Conservation (phyloP, 1,140 invertebrate genomes). For the Rhynchophorus ferrugineus region DNA sequence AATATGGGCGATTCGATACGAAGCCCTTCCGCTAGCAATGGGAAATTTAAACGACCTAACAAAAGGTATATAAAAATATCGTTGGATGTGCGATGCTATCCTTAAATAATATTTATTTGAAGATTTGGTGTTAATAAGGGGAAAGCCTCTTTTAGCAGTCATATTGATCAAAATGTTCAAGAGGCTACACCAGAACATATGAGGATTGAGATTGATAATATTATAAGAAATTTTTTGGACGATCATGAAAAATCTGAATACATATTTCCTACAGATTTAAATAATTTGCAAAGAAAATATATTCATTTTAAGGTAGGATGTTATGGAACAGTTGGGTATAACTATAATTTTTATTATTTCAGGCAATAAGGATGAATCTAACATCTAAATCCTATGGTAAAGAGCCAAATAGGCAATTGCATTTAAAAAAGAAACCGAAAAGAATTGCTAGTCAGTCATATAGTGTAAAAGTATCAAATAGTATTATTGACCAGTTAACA, state of each 20-base stretch:
- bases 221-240: constrained; percentile 23
- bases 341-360: no score
- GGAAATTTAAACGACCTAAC: no score
- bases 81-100: no score
- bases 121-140: constrained; percentile 18
- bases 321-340: no score
- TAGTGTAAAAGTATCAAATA: constrained; percentile 7
- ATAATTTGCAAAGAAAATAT: constrained; percentile 60
- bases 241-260: constrained; percentile 24
- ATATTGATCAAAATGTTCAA: constrained; percentile 18
- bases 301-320: constrained; percentile 53
- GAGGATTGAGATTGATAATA: constrained; percentile 28
- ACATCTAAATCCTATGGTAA: constrained; percentile 58
- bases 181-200: constrained; percentile 28
- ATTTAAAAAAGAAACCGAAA: constrained; percentile 56
- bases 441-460: constrained; percentile 48
- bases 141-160: background rate
- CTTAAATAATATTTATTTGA: no score
- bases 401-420: constrained; percentile 56
- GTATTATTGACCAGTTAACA: constrained; percentile 8
- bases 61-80: no score
- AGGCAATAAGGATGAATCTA: constrained; percentile 48
- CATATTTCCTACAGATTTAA: constrained; percentile 59
- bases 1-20: no score
- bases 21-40: no score